A percentile compares a stretch with the other conserved stretches of the same genome.
Evolutionary conservation across 2,113 vertebrate genomes (phyloP).

Genomic region (Gadus macrocephalus): DNA sequence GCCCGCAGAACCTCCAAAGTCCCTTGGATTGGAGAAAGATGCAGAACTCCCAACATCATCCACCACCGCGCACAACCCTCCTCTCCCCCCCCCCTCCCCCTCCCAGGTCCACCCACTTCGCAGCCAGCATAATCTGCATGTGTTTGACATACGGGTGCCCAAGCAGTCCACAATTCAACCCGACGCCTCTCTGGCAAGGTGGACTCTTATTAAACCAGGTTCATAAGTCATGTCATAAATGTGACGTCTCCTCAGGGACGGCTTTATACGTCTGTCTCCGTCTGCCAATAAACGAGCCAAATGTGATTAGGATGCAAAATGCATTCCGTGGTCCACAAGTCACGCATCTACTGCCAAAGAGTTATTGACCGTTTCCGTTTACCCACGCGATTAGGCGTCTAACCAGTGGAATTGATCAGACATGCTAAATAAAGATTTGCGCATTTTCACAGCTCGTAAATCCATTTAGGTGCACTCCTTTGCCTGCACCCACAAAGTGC

Average conservation of each 20-base stretch:
- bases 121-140: neutral
- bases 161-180: neutral
- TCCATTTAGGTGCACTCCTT: no score
- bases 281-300: neutral
- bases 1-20: neutral
- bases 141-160: neutral
- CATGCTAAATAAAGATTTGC: no score
- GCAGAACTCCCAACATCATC: conserved; percentile 4
- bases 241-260: neutral
- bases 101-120: no score
- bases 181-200: neutral
- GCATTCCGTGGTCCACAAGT: no score
- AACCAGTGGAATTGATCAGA: no score
- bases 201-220: neutral
- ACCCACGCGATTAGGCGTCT: no score
- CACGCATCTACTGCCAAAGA: no score
- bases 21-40: neutral
- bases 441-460: no score
- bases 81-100: neutral
- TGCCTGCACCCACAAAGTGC: no score
- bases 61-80: no score
- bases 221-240: conserved; percentile 9
- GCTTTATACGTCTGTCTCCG: neutral
- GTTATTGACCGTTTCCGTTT: no score
- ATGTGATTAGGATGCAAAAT: neutral